These are phyloP conservation scores for Piezodorus guildinii DNA, from an alignment of 1,140 invertebrate genomes.

Conservation along the genomic window DNA sequence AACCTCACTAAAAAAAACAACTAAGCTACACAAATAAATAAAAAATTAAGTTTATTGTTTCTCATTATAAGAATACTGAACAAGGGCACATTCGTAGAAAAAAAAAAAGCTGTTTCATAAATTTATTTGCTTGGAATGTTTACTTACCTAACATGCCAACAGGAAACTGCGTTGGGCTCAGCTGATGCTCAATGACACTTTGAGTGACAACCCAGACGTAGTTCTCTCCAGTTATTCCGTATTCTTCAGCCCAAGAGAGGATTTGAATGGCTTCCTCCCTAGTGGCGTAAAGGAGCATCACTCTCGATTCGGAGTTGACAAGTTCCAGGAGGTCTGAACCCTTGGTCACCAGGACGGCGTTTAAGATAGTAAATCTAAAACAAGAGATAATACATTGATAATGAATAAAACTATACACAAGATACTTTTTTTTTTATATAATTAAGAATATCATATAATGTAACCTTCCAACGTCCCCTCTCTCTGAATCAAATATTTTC, in stretches of 20 bases:
- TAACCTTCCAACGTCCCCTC: no score
- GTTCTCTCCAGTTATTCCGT: conserved; percentile 83
- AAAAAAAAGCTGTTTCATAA: no score
- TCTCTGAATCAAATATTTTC: no score
- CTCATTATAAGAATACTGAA: no score
- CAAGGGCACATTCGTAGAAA: no score
- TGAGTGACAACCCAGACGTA: conserved; percentile 97
- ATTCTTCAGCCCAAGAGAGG: conserved; percentile 60
- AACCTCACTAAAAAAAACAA: no score
- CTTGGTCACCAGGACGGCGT: conserved; percentile 65
- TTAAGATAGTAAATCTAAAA: conserved; percentile 62
- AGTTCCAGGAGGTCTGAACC: conserved; percentile 56
- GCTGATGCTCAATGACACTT: conserved; percentile 69
- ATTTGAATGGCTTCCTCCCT: conserved; percentile 77
- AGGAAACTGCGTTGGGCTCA: conserved; percentile 72
- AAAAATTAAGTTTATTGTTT: no score
- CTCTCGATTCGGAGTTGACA: conserved; percentile 80
- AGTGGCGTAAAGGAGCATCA: conserved; percentile 86
- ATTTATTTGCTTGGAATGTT: not conserved
- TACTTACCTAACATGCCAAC: conserved; percentile 82
- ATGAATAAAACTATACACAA: no score
- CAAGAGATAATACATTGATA: not conserved
- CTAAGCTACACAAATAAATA: no score
- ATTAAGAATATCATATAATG: no score
- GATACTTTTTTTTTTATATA: no score